Evolutionary conservation across 2,113 vertebrate genomes (phyloP).

Genomic region (Phainopepla nitens): DNA sequence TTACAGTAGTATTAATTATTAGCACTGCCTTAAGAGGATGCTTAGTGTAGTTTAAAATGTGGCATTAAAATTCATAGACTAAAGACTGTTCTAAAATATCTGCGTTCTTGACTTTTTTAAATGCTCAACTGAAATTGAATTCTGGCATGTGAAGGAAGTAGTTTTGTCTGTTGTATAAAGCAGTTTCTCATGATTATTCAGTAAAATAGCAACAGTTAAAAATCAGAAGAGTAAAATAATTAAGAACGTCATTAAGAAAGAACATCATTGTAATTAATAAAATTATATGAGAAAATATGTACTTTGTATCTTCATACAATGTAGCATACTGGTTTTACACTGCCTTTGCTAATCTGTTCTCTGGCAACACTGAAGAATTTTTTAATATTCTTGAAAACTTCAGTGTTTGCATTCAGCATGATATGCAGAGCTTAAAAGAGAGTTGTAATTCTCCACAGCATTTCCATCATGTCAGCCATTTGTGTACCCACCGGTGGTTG

Average conservation of each 20-base stretch:
- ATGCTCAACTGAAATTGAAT: background rate
- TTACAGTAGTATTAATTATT: conserved; percentile 9
- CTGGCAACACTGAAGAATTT: background rate
- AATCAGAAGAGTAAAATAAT: background rate
- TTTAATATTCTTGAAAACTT: background rate
- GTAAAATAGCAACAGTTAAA: background rate
- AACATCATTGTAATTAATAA: background rate
- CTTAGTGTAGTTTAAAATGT: background rate
- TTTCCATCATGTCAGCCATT: background rate
- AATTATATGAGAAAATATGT: background rate
- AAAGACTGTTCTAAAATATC: background rate
- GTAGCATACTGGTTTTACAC: background rate
- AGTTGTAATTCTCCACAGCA: background rate
- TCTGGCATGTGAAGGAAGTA: background rate
- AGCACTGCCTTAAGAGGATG: background rate
- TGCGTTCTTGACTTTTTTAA: background rate
- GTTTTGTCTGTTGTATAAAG: background rate
- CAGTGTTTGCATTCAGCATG: background rate
- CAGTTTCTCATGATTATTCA: background rate
- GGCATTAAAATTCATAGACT: background rate
- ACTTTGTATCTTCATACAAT: background rate
- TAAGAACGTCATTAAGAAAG: background rate
- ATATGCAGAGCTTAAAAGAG: background rate
- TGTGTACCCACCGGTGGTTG: background rate
- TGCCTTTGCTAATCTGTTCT: background rate